A percentile compares a stretch with the other conserved stretches of the same genome.
phyloP scores from a whole-genome alignment of 2,113 vertebrate genomes.

The Acinonyx jubatus region DNA sequence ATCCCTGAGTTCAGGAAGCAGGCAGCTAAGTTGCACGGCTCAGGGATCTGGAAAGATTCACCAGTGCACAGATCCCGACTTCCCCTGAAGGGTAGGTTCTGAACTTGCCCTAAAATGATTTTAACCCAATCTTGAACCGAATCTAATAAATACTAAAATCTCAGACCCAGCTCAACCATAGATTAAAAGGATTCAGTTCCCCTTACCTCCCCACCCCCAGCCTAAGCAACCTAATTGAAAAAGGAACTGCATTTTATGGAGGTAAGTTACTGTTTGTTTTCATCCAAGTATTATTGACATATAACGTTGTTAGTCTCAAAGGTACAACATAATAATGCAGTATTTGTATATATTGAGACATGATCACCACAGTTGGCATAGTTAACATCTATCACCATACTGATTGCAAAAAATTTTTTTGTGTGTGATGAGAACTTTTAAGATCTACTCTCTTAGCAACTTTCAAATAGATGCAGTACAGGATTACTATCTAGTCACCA shows the following conservation, averaged over 20 bases:
- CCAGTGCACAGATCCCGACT: not conserved
- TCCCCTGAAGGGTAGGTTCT: not conserved
- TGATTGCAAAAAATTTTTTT: not conserved
- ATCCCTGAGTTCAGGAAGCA: not conserved
- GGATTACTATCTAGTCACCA: not conserved
- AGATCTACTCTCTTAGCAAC: not conserved
- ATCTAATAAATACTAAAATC: not conserved
- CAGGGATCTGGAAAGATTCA: not conserved
- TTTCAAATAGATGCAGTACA: not conserved
- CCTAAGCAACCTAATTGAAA: not conserved
- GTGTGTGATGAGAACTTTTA: not conserved
- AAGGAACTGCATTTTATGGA: not conserved
- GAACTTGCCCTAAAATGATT: not conserved
- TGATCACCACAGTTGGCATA: not conserved
- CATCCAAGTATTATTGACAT: not conserved
- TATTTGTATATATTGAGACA: not conserved
- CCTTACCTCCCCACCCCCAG: fast-evolving
- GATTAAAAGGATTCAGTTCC: not conserved
- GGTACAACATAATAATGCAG: not conserved
- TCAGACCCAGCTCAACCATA: not conserved
- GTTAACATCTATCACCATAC: not conserved
- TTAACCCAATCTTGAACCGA: not conserved
- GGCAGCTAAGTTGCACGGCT: not conserved
- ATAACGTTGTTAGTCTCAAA: not conserved
- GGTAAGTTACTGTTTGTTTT: not conserved